Percentiles rank a stretch among this genome's conserved stretches.
phyloP scores from a whole-genome alignment of 2,888 invertebrate species.

The Dysmachus trigonus region DNA sequence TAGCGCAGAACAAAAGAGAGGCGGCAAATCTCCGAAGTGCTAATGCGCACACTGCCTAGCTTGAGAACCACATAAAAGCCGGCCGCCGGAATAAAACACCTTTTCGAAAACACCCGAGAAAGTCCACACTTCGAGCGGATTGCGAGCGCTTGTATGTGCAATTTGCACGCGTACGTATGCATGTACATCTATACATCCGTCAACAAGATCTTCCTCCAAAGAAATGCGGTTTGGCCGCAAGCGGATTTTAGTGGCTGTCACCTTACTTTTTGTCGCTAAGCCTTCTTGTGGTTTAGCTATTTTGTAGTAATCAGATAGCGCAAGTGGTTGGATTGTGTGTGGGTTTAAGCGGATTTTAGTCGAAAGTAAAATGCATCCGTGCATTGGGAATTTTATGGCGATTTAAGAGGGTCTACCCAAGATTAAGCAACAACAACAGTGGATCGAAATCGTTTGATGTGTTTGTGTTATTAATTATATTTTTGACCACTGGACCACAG shows the following conservation, averaged over 20 bases:
- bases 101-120: neutral
- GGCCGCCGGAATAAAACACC: neutral
- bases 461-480: neutral
- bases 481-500: neutral
- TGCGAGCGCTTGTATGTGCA: neutral
- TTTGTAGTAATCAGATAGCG: neutral
- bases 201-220: neutral
- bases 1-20: conserved; percentile 32
- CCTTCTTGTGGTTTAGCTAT: neutral
- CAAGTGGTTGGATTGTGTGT: neutral
- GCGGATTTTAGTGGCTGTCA: conserved; percentile 30
- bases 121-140: neutral
- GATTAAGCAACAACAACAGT: neutral
- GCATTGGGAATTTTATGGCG: neutral
- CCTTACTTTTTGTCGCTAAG: neutral
- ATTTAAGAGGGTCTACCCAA: neutral
- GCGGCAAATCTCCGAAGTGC: conserved; percentile 26
- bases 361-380: neutral
- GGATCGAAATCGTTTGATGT: neutral
- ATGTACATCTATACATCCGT: neutral
- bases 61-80: conserved; percentile 33
- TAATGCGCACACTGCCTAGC: conserved; percentile 8
- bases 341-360: neutral
- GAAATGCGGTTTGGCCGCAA: conserved; percentile 7
- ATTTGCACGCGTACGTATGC: neutral